These are phyloP conservation scores for Xenus cinereus DNA, from an alignment of 2,113 vertebrate species.

Conservation along the genomic window DNA sequence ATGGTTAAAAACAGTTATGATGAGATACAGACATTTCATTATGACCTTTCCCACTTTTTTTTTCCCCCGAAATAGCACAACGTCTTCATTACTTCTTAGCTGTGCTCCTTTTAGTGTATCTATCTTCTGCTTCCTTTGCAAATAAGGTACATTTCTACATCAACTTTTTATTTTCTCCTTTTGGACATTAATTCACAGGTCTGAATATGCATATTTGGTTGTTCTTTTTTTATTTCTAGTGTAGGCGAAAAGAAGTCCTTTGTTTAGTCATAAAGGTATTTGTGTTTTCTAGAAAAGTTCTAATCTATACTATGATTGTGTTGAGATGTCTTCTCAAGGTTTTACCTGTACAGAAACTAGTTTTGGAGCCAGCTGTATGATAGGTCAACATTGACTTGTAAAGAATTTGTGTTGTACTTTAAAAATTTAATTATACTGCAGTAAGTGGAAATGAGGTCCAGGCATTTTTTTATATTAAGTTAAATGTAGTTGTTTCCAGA, in stretches of 20 bases:
- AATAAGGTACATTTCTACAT: neutral
- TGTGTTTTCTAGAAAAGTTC: neutral
- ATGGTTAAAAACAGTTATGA: neutral
- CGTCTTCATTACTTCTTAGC: neutral
- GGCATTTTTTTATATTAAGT: neutral
- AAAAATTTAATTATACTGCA: neutral
- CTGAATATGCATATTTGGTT: neutral
- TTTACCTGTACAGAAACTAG: neutral
- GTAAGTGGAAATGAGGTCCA: neutral
- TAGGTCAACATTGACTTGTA: neutral
- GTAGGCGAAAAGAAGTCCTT: neutral
- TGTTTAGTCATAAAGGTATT: neutral
- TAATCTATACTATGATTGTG: neutral
- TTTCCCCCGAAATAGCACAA: neutral
- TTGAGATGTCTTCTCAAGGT: neutral
- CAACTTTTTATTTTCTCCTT: neutral
- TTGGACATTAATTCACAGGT: neutral
- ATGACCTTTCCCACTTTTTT: neutral
- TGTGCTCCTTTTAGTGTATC: neutral
- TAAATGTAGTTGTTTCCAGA: neutral
- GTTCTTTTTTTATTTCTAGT: neutral
- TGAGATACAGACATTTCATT: neutral
- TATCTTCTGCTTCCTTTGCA: neutral
- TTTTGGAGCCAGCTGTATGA: neutral
- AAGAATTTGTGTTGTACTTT: neutral